Conservation (phyloP, 2,888 invertebrate genomes). For the Trachelus troglodyta region DNA sequence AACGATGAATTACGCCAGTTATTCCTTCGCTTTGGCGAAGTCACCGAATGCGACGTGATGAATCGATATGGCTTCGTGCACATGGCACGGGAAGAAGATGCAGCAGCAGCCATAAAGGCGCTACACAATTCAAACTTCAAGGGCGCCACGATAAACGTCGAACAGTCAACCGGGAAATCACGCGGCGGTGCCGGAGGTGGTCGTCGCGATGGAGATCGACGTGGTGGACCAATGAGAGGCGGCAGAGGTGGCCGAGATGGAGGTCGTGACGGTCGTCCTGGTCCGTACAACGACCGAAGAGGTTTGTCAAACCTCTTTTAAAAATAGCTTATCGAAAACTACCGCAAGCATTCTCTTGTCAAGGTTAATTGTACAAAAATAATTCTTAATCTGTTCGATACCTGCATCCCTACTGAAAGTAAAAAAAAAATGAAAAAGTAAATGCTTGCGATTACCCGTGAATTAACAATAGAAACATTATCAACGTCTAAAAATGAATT, state of each 20-base stretch:
- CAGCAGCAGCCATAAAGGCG: conserved; percentile 82
- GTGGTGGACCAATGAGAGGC: conserved; percentile 69
- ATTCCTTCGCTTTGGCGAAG: conserved; percentile 87
- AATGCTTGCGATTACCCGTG: too few relatives aligned
- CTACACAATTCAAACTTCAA: conserved; percentile 86
- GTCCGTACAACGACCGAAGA: conserved; percentile 65
- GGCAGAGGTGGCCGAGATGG: conserved; percentile 67
- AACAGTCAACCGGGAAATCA: conserved; percentile 83
- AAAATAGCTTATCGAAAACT: too few relatives aligned
- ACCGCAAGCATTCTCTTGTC: too few relatives aligned
- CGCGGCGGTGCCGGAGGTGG: conserved; percentile 71
- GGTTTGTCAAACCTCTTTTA: conserved; percentile 42
- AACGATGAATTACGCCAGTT: conserved; percentile 84
- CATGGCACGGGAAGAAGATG: conserved; percentile 86
- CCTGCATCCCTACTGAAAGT: too few relatives aligned
- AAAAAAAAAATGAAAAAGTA: too few relatives aligned
- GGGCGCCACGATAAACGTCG: conserved; percentile 86
- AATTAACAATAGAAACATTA: too few relatives aligned
- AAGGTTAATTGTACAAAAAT: too few relatives aligned
- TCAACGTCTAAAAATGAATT: conserved; percentile 40
- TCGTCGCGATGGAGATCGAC: conserved; percentile 69
- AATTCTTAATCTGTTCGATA: too few relatives aligned
- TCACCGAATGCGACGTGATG: conserved; percentile 94
- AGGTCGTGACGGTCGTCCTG: conserved; percentile 66
- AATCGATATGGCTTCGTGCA: conserved; percentile 96